Base-by-base conservation (phyloP, 2,113 vertebrate genomes). In the Copsychus sechellarum region DNA sequence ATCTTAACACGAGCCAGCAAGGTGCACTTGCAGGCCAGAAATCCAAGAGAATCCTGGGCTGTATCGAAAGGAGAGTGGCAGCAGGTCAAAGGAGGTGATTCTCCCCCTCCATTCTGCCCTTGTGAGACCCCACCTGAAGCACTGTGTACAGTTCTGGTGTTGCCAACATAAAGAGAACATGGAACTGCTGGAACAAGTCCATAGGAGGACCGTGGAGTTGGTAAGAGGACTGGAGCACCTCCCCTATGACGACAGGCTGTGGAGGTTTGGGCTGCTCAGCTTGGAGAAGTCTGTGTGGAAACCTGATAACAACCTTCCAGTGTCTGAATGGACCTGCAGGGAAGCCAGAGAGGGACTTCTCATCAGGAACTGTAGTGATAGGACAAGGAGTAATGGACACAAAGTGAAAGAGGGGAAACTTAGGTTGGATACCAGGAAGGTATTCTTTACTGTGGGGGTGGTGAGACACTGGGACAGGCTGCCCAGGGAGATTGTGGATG, bases 221-320 rank as follows among this genome's bases (percentile, higher is more conserved):
- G 11, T n/a, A 21, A 24, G 15, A 38, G 38, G 28, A n/a, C 23
- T 20, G 36, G 15, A 45, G 45, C 51, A 51, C 33, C 14, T 81
- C 23, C 8, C 14, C 57, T 29, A 0, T 2, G 11, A 40, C 0
- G 1, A 45, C 19, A 51, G 33, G 19, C 26, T 51, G 36, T 20
- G 51, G 9, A 81, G 48, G 12, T 51, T 38, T 50, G 23, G 23
- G 12, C 23, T 58, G 15, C 9, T 73, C 60, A 66, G 14, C 23
- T 34, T 51, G 51, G 36, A 73, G 26, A 65, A 50, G 24, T 16
- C 11, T 66, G 33, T 31, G 26, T 58, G 36, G 60, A 45, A 19
- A 58, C 19, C 43, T 33, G 36, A 1, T 13, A 50, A 23, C 22
- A 65, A 57, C 43, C 36, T 73, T 42, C 50, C 8, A 5, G 1